Evolutionary conservation across 2,888 invertebrate species (phyloP).

Genomic region (Tinea trinotella): DNA sequence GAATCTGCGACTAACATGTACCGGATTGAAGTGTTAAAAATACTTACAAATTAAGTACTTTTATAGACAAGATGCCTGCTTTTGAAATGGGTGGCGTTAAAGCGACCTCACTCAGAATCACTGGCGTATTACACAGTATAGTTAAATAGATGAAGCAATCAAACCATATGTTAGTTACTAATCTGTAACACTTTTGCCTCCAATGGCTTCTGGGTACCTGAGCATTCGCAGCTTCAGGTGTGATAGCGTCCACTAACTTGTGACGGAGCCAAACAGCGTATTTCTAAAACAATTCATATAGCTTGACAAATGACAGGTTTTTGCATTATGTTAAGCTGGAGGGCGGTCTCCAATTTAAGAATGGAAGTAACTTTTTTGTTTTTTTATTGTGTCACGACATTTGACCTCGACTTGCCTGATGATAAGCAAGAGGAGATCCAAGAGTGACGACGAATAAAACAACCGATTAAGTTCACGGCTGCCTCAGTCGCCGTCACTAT

Average conservation of each 20-base stretch:
- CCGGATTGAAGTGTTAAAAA: background rate
- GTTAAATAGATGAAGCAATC: conserved; percentile 54
- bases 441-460: too few relatives aligned
- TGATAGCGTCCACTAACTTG: conserved; percentile 52
- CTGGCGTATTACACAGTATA: conserved; percentile 57
- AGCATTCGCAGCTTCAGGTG: conserved; percentile 38
- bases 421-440: too few relatives aligned
- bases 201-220: conserved; percentile 45
- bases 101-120: conserved; percentile 51
- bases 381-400: too few relatives aligned
- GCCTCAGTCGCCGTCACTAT: too few relatives aligned
- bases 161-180: conserved; percentile 53
- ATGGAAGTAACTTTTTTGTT: too few relatives aligned
- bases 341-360: too few relatives aligned
- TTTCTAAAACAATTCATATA: conserved; percentile 31
- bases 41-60: conserved; percentile 53
- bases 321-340: too few relatives aligned
- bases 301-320: background rate
- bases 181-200: conserved; percentile 44
- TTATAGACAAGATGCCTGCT: conserved; percentile 35
- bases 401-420: too few relatives aligned
- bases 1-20: too few relatives aligned
- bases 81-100: conserved; percentile 32
- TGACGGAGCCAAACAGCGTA: conserved; percentile 57
- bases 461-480: too few relatives aligned